These are phyloP conservation scores for Megaleporinus macrocephalus DNA, from an alignment of 2,113 vertebrate species.

Conservation along the genomic window DNA sequence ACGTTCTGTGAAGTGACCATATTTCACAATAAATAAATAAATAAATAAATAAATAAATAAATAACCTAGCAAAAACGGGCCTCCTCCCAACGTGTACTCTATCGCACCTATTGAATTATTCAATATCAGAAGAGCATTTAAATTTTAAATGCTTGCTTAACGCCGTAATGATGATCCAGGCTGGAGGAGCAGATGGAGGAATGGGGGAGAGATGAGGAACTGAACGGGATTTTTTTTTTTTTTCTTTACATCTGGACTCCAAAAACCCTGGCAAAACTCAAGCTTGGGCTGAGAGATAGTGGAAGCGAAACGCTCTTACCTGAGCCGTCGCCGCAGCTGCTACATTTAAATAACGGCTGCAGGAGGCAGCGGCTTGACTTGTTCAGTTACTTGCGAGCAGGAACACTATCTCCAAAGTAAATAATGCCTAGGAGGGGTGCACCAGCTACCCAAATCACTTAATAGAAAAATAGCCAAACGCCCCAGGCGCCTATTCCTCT, in stretches of 20 bases:
- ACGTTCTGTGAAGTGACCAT: constrained; percentile 17
- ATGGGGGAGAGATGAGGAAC: constrained; percentile 55
- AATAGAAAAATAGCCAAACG: constrained; percentile 71
- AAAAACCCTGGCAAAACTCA: constrained; percentile 59
- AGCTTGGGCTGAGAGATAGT: constrained; percentile 71
- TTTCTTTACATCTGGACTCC: constrained; percentile 66
- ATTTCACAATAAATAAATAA: constrained; percentile 25
- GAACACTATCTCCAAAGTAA: constrained; percentile 79
- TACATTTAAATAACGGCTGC: constrained; percentile 75
- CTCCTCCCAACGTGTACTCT: constrained; percentile 55
- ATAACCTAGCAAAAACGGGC: constrained; percentile 9
- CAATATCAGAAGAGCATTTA: constrained; percentile 57
- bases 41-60: not conserved
- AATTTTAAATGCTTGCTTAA: constrained; percentile 67
- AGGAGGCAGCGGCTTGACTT: constrained; percentile 67
- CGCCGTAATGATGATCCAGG: constrained; percentile 64
- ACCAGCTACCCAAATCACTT: constrained; percentile 70
- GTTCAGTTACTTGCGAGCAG: constrained; percentile 69
- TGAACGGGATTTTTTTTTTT: constrained; percentile 75
- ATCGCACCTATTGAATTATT: constrained; percentile 57
- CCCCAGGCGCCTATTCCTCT: constrained; percentile 76
- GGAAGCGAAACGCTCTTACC: constrained; percentile 64
- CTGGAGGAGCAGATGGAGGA: constrained; percentile 65
- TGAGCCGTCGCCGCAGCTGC: constrained; percentile 67
- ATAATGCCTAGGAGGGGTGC: constrained; percentile 76